Base-by-base conservation (phyloP, 2,888 invertebrate genomes). In the Clunio marinus region DNA sequence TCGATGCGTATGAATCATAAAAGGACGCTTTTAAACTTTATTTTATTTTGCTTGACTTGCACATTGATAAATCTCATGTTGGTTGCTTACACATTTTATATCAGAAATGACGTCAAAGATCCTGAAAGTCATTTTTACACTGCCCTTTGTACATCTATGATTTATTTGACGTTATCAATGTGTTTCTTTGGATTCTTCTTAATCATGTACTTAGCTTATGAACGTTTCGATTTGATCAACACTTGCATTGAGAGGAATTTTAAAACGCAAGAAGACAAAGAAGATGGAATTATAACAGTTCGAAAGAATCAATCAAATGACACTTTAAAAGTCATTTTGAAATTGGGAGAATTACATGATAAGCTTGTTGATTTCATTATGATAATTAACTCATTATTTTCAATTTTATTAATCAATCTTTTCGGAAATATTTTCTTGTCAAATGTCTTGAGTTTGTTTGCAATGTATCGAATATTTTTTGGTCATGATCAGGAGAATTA, bases 291-390 rank as follows among this genome's bases (percentile, higher is more conserved):
- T 1, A 66, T 24, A 55, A 20, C 25, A 2, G 13, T 57, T 7
- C 5, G 10, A 1, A 57, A 57, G 57, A 57, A 57, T 7, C n/a
- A n/a, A n/a, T n/a, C 25, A 5, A 8, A n/a, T 4, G 27, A 25
- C n/a, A 3, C 27, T n/a, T n/a, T 7, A 57, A 15, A 57, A 15
- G 27, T 27, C n/a, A 60, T 58, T 1, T 15, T 46, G 1, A 68
- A 68, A 13, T 27, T 68, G 2, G 68, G 58, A 8, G 68, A 68
- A 17, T 27, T 58, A 17, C 68, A 68, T 28, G 68, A 68, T 25
- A 25, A 1, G 4, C 28, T 68, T 1, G 57, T 57, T 17, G 68
- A 68, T 13, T 20, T 37, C 10, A 58, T 68, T n/a, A 20, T n/a
- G n/a, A 41, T n/a, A 2, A n/a, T 41, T 2, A 41, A 15, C 51